Conservation (phyloP, 1,140 invertebrate genomes). For the Drosophila serrata region DNA sequence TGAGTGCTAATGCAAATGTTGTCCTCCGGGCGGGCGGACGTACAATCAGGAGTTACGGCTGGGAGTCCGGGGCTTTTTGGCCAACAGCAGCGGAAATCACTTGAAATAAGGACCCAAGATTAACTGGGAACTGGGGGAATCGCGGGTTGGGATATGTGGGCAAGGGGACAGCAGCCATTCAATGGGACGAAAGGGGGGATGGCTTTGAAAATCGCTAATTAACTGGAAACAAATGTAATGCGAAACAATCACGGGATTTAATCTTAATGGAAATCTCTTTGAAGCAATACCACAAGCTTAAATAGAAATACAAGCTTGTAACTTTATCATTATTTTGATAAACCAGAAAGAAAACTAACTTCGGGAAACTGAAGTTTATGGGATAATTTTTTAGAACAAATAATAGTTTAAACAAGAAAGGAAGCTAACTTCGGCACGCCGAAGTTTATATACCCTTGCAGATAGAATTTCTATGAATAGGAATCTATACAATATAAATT, state of each 20-base stretch:
- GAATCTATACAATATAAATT: no score
- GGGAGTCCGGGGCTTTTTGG: not conserved
- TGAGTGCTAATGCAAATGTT: slow-evolving; percentile 77
- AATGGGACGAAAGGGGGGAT: slow-evolving; percentile 1
- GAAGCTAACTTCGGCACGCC: no score
- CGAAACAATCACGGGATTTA: slow-evolving; percentile 4
- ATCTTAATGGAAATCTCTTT: not conserved
- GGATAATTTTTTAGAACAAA: no score
- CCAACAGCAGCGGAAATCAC: slow-evolving; percentile 21
- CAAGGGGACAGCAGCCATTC: slow-evolving; percentile 5
- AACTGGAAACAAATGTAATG: slow-evolving; percentile 4
- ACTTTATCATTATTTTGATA: no score
- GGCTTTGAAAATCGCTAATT: slow-evolving; percentile 22
- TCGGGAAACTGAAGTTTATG: no score
- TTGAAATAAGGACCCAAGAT: slow-evolving; percentile 25
- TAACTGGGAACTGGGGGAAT: slow-evolving; percentile 16
- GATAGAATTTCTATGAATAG: no score
- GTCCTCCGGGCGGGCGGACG: slow-evolving; percentile 45
- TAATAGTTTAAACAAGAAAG: no score
- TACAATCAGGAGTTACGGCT: slow-evolving; percentile 35
- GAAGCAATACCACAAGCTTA: no score
- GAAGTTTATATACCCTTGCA: no score
- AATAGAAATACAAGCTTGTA: not conserved
- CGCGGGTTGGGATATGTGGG: not conserved
- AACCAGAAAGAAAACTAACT: no score